Conservation (phyloP, 2,113 vertebrate species). For the Apteryx owenii region DNA sequence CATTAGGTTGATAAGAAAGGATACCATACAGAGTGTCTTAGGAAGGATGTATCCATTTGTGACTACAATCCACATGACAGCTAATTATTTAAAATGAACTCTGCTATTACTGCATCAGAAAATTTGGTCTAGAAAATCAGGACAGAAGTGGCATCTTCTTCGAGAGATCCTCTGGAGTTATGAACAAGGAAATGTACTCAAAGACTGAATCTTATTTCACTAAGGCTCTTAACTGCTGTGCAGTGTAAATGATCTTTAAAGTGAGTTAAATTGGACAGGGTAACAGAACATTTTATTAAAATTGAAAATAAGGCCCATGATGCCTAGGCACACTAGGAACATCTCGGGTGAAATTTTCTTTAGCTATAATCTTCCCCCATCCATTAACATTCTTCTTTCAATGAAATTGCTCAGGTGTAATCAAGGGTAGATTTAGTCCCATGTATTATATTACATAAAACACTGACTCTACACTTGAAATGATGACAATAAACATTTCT, state of each 20-base stretch:
- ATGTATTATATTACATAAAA: slow-evolving; percentile 3
- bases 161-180: neutral
- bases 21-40: slow-evolving; percentile 4
- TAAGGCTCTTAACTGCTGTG: neutral
- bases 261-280: neutral
- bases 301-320: neutral
- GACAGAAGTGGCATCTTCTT: neutral
- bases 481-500: slow-evolving; percentile 33
- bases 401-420: neutral
- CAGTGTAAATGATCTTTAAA: neutral
- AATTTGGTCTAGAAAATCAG: neutral
- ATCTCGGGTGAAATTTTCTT: neutral
- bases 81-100: slow-evolving; percentile 39
- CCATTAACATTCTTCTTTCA: neutral
- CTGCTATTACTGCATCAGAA: slow-evolving; percentile 14
- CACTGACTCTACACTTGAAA: slow-evolving; percentile 24
- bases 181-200: neutral
- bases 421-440: neutral
- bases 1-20: slow-evolving; percentile 34
- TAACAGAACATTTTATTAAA: neutral
- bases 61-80: neutral
- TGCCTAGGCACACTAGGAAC: neutral
- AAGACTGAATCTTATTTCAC: neutral
- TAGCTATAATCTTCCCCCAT: neutral
- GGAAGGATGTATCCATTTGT: slow-evolving; percentile 28